Evolutionary conservation across 2,888 invertebrate species (phyloP).

Genomic region (Orthosia incerta): DNA sequence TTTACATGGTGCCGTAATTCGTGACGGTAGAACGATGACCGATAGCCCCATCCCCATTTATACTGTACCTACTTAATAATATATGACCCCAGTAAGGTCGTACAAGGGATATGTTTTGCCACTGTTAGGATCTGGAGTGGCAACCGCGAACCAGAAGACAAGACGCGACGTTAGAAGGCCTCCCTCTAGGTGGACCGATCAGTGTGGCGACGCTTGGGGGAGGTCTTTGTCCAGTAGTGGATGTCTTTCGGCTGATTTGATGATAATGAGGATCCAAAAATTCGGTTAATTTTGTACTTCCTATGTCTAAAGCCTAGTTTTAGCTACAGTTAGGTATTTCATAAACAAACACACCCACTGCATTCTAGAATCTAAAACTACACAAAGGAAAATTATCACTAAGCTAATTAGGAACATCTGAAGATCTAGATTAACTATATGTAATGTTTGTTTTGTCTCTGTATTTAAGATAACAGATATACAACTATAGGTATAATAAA

Average conservation of each 20-base stretch:
- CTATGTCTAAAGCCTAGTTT: neutral
- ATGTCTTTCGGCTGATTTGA: too few species aligned
- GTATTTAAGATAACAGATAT: slow-evolving; percentile 40
- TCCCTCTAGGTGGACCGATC: too few species aligned
- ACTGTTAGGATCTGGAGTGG: neutral
- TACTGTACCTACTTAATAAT: too few species aligned
- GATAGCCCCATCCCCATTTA: too few species aligned
- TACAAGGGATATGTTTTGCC: neutral
- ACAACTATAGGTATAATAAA: neutral
- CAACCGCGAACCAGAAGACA: too few species aligned
- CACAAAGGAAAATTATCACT: slow-evolving; percentile 52
- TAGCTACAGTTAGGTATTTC: neutral
- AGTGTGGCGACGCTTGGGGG: too few species aligned
- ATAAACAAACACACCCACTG: slow-evolving; percentile 16
- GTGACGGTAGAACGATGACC: too few species aligned
- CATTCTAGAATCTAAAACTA: slow-evolving; percentile 31
- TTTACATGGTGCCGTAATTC: too few species aligned
- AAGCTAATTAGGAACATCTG: slow-evolving; percentile 59
- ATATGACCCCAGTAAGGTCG: too few species aligned
- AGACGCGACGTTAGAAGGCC: too few species aligned
- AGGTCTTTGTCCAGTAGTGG: too few species aligned
- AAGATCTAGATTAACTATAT: slow-evolving; percentile 63
- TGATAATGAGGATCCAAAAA: too few species aligned
- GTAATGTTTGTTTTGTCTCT: slow-evolving; percentile 50
- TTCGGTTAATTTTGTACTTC: neutral